Evolutionary conservation across 2,797 vertebrate species (phyloP).

Genomic region (Euthynnus affinis): DNA sequence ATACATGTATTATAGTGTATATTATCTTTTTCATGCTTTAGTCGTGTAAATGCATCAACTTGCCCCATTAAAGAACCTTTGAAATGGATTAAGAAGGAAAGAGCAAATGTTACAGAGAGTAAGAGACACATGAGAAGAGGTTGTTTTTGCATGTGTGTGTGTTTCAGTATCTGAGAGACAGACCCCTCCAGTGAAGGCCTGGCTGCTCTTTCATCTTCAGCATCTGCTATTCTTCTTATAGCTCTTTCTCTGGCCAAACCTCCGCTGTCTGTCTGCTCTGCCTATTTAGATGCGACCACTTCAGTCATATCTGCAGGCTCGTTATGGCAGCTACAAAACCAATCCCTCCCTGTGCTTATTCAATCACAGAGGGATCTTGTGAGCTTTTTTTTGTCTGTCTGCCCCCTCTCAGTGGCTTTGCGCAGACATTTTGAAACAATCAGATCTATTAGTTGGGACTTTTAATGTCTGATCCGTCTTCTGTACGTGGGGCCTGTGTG

Average conservation of each 20-base stretch:
- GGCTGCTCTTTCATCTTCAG: conserved; percentile 70
- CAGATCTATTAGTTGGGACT: conserved; percentile 77
- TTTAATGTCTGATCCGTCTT: conserved; percentile 79
- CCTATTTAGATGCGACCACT: conserved; percentile 71
- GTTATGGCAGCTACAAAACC: conserved; percentile 66
- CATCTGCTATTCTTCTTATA: conserved; percentile 72
- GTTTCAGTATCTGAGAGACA: conserved; percentile 45
- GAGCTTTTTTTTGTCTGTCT: conserved; percentile 71
- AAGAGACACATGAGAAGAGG: conserved; percentile 22
- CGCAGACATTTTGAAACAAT: conserved; percentile 76
- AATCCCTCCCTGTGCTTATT: conserved; percentile 72
- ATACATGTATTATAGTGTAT: not conserved
- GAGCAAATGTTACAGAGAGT: conserved; percentile 11
- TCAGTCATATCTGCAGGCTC: conserved; percentile 77
- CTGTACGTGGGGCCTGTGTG: conserved; percentile 59
- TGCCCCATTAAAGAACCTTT: conserved; percentile 13
- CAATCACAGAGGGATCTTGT: conserved; percentile 74
- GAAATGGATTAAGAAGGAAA: not conserved
- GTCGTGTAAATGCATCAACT: not conserved
- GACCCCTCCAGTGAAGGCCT: conserved; percentile 58
- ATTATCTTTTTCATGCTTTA: not conserved
- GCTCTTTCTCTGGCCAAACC: conserved; percentile 50
- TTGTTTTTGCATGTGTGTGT: conserved; percentile 29
- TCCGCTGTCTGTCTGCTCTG: conserved; percentile 69
- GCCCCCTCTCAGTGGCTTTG: conserved; percentile 70